These are phyloP conservation scores for Idaea aversata DNA, from an alignment of 2,888 invertebrate genomes.

Conservation along the genomic window DNA sequence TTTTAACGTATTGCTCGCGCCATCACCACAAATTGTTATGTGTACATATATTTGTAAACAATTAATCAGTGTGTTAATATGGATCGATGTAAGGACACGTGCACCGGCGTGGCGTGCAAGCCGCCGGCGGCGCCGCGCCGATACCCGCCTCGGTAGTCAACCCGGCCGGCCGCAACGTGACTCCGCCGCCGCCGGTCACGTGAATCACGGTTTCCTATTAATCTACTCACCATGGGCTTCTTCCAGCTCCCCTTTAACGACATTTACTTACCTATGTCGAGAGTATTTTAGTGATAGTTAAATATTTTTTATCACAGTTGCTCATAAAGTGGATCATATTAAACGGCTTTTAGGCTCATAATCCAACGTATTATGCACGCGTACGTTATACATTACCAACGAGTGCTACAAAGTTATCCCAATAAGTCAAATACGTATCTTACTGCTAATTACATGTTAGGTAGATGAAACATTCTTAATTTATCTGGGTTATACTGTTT, in stretches of 20 bases:
- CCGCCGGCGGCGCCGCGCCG: conserved; percentile 30
- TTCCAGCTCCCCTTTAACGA: conserved; percentile 4
- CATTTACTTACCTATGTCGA: not conserved
- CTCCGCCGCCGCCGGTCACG: conserved; percentile 32
- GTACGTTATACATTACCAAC: no score
- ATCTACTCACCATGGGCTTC: conserved; percentile 33
- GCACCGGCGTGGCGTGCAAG: conserved; percentile 28
- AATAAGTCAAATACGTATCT: no score
- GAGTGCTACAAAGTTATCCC: no score
- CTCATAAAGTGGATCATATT: no score
- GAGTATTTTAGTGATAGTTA: not conserved
- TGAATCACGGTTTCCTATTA: conserved; percentile 38
- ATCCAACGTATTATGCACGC: no score
- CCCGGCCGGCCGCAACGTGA: conserved; percentile 36
- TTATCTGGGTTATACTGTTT: no score
- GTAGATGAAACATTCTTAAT: no score
- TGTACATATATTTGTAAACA: conserved; percentile 17
- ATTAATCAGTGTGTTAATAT: conserved; percentile 18
- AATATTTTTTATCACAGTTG: not conserved
- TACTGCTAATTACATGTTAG: no score
- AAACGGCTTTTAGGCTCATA: no score
- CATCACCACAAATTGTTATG: not conserved
- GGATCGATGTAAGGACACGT: conserved; percentile 47
- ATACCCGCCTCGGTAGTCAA: conserved; percentile 22
- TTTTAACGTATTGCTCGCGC: no score